Percentiles rank a stretch among this genome's conserved stretches.
Evolutionary conservation across 2,113 vertebrate species (phyloP).

Genomic region (Bagarius yarrelli): DNA sequence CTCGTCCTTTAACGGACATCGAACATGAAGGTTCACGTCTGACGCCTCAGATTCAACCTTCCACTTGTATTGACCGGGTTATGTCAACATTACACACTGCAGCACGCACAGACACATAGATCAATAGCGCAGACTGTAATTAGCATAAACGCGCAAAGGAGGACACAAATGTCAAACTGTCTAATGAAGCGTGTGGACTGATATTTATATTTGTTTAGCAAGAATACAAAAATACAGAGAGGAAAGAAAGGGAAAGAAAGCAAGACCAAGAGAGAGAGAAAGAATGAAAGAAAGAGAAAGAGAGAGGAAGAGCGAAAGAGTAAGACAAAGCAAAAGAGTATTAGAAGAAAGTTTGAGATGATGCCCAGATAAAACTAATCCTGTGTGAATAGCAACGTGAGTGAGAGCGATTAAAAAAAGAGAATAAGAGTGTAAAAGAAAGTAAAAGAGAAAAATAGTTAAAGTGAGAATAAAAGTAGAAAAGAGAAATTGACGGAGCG

Average conservation of each 20-base stretch:
- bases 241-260: not conserved
- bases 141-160: conserved; percentile 51
- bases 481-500: no score
- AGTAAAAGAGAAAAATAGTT: no score
- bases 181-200: conserved; percentile 50
- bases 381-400: no score
- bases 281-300: not conserved
- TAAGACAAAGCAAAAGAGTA: no score
- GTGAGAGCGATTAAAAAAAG: no score
- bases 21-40: not conserved
- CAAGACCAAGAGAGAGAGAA: no score
- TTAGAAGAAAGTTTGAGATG: no score
- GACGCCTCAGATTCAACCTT: conserved; percentile 20
- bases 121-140: conserved; percentile 56
- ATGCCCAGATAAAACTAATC: no score
- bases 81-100: conserved; percentile 23
- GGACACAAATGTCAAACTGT: conserved; percentile 53
- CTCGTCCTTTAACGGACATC: conserved; percentile 17
- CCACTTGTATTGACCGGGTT: conserved; percentile 32
- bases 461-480: no score
- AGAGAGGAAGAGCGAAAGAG: not conserved
- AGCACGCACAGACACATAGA: conserved; percentile 38
- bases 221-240: not conserved
- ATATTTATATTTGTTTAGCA: conserved; percentile 36
- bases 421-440: no score